Evolutionary conservation across 2,888 invertebrate species (phyloP), one percentile per base, ranked within the genome.

Genomic region (Sphaerophoria rueppellii): DNA sequence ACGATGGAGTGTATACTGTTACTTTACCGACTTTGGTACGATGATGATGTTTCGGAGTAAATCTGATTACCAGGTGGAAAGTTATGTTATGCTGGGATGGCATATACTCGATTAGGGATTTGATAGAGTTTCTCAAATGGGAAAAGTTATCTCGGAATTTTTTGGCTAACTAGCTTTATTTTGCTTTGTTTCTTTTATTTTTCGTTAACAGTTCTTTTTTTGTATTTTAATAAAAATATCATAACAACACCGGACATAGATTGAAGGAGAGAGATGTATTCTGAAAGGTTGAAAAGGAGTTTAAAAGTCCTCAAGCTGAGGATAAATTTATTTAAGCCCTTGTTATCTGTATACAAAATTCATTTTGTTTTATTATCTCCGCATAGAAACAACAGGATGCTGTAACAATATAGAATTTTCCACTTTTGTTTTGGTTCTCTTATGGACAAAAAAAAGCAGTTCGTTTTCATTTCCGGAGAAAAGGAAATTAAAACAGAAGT

Each of bases 91-190:
- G 9, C 9, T 7, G 40, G 24, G 24, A 40, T 24, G 54, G 40
- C 40, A 65, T 16, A 70, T 75, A 85, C 81, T 77, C 85, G 81
- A 85, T 85, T 81, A 85, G 81, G 85, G 85, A 77, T 85, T 85
- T 85, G 85, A 85, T 81, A 69, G 70, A 77, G 76, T 81, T 81
- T 73, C 63, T 58, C 63, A 69, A 85, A 85, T 76, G 72, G 81
- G 60, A 77, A 85, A 85, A 81, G 72, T 76, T 81, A 70, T 73
- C 73, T 73, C 54, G n/a, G 40, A 54, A 74, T 72, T 60, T 81
- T 75, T 81, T 73, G 73, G 81, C 71, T 81, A 73, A 77, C 76
- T 85, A 77, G 72, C 57, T 85, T 81, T 85, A 50, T 65, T 40
- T 48, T 57, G 67, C 60, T 11, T 40, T 60, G 2, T 12, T 4